Conservation (phyloP, 2,797 vertebrate species). For the Manis crassicaudata region DNA sequence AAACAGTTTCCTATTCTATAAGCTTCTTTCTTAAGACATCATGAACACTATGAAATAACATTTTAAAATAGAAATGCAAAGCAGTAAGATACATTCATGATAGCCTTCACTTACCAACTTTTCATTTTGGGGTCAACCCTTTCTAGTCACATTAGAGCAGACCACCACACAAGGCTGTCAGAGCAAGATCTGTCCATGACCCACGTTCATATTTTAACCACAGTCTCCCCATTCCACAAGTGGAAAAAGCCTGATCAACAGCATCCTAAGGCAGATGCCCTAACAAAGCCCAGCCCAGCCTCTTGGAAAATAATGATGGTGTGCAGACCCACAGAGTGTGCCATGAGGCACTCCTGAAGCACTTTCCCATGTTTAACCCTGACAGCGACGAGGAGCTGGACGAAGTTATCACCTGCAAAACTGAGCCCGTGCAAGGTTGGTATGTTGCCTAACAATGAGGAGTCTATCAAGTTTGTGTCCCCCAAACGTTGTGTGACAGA, state of each 20-base stretch:
- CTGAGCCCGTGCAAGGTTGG: not conserved
- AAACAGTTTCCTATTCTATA: not conserved
- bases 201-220: not conserved
- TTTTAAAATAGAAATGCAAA: slow-evolving; percentile 48
- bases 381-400: not conserved
- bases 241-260: not conserved
- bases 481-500: not conserved
- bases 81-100: not conserved
- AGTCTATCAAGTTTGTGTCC: not conserved
- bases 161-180: not conserved
- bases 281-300: not conserved
- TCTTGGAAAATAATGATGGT: not conserved
- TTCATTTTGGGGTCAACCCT: not conserved
- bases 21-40: not conserved
- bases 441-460: not conserved
- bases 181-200: not conserved
- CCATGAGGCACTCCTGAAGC: not conserved
- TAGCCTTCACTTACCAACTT: not conserved
- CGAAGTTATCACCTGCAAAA: not conserved
- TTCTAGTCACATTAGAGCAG: not conserved
- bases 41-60: slow-evolving; percentile 3
- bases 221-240: not conserved
- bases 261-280: not conserved
- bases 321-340: not conserved
- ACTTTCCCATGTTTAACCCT: not conserved